Base-by-base conservation (phyloP, 2,888 invertebrate species). In the Cosmorhoe ocellata region DNA sequence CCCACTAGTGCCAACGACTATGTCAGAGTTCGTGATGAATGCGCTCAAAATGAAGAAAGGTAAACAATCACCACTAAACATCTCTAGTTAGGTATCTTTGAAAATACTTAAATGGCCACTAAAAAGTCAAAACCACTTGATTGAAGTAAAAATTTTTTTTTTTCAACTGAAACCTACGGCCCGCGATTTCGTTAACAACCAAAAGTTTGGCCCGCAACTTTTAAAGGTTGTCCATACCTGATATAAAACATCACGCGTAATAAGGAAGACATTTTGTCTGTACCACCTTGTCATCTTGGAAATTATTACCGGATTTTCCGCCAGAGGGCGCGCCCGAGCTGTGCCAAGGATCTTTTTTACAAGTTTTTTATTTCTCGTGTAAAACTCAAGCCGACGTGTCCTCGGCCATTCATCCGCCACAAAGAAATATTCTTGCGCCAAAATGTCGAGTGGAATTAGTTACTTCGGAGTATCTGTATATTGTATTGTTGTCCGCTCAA, bases 401-500 rank as follows among this genome's bases (percentile, higher is more conserved):
- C 41, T 47, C 49, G 33, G 46, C 47, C 46, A 39, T 47, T 41
- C 43, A 51, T 37, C 41, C 57, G 38, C 56, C 51, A 60, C 58
- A 60, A 60, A 57, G 56, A 53, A 49, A 56, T 38, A 52, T 57
- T 54, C 49, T 26, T 41, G 36, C 39, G 39, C 42, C 22, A 38
- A 47, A 56, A 50, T 52, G 46, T 60, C 51, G 49, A 62, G 62
- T 44, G 52, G 59, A 53, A 60, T 60, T 55, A 60, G 33, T 42
- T 44, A 30, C 51, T 48, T 39, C 22, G 34, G 27, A 51, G 50
- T 49, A 54, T 48, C 51, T 45, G 42, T 48, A 56, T 43, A 44
- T 55, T 57, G 42, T 42, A 37, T 44, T 47, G 36, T 53, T 43
- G 36, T 37, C 18, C 40, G 48, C 41, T 41, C 41, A 46, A 32